Percentiles rank a stretch among this genome's conserved stretches.
These are phyloP conservation scores for Ceyx melanurus DNA, from an alignment of 2,113 vertebrate species.

Conservation along the genomic window DNA sequence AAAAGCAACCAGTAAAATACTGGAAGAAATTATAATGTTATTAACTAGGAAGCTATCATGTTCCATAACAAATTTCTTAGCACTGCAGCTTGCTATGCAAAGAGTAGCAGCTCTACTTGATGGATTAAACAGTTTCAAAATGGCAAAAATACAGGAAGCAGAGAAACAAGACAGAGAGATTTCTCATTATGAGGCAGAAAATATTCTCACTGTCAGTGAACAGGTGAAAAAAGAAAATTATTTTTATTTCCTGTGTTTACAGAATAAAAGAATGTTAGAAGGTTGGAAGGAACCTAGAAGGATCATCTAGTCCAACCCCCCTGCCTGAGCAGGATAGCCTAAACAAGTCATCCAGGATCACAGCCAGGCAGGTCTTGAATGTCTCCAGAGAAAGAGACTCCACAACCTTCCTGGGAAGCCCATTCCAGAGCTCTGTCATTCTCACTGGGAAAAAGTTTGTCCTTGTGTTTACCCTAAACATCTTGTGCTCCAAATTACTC, in stretches of 20 bases:
- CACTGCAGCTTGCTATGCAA: slow-evolving; percentile 66
- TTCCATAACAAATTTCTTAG: slow-evolving; percentile 77
- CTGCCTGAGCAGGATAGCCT: no score
- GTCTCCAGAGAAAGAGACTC: no score
- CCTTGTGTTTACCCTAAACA: no score
- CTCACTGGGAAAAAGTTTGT: no score
- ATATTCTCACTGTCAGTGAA: neutral
- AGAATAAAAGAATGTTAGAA: no score
- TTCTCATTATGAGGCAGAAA: neutral
- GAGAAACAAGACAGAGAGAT: slow-evolving; percentile 65
- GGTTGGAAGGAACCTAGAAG: no score
- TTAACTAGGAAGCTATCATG: slow-evolving; percentile 70
- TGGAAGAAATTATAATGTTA: slow-evolving; percentile 76
- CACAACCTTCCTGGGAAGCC: no score
- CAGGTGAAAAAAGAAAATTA: slow-evolving; percentile 23
- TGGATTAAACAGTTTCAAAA: slow-evolving; percentile 78
- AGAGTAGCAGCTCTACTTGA: slow-evolving; percentile 73
- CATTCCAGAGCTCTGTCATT: no score
- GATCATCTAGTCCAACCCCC: no score
- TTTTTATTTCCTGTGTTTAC: neutral
- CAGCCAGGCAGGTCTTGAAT: no score
- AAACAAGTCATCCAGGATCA: no score
- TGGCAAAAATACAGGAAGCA: slow-evolving; percentile 63
- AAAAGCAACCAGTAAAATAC: slow-evolving; percentile 74
- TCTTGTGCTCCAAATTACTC: no score